Evolutionary conservation across 2,888 invertebrate species (phyloP).

Genomic region (Apamea epomidion): DNA sequence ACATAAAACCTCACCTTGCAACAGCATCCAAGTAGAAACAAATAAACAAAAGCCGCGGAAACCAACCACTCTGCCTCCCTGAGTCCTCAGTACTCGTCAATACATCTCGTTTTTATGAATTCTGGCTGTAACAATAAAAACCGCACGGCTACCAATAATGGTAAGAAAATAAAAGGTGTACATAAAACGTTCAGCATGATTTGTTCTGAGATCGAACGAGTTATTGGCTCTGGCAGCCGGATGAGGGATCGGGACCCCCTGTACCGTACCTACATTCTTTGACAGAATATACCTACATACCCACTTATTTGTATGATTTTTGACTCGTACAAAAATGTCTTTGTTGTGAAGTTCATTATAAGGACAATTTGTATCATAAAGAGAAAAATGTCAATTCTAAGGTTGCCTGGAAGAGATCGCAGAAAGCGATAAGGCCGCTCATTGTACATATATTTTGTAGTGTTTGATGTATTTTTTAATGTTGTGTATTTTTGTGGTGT

Average conservation of each 20-base stretch:
- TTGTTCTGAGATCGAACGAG: conserved; percentile 62
- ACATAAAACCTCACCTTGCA: not conserved
- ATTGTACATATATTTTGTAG: too few relatives aligned
- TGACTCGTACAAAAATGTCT: conserved; percentile 33
- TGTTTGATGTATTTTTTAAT: too few relatives aligned
- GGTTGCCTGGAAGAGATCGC: too few relatives aligned
- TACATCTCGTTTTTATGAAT: conserved; percentile 43
- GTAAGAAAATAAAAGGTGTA: conserved; percentile 54
- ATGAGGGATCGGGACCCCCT: conserved; percentile 40
- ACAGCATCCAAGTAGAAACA: conserved; percentile 2
- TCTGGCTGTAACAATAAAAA: conserved; percentile 48
- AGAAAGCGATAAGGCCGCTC: too few relatives aligned
- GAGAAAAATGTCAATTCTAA: not conserved
- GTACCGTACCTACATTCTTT: conserved; percentile 18
- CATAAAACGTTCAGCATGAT: conserved; percentile 64
- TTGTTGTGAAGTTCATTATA: conserved; percentile 27
- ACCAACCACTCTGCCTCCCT: not conserved
- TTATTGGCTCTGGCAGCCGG: conserved; percentile 61
- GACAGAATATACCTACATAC: conserved; percentile 13
- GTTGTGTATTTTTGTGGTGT: too few relatives aligned
- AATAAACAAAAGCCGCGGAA: conserved; percentile 12
- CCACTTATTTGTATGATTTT: conserved; percentile 36
- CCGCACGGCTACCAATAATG: conserved; percentile 32
- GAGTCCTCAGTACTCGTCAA: conserved; percentile 11
- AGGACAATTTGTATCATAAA: conserved; percentile 1